Base-by-base conservation (phyloP, 2,888 invertebrate genomes). In the Nematopogon swammerdamellus region DNA sequence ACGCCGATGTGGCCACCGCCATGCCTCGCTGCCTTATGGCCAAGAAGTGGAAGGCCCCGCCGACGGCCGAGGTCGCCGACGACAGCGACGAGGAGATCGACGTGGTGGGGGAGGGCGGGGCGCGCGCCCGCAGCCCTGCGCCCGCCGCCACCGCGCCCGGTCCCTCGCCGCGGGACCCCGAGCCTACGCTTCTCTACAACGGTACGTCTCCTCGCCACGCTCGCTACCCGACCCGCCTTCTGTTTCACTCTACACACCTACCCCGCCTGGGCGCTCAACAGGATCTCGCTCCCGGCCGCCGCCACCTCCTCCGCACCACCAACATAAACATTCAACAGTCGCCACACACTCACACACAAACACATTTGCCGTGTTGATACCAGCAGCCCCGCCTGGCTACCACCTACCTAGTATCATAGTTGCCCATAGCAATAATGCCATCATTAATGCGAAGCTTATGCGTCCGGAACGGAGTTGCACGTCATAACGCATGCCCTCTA, bases 21-120 rank as follows among this genome's bases (percentile, higher is more conserved):
- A 94, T 94, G 94, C 94, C 94, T 81, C 91, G 94, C 75, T 94
- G 93, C 84, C 87, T 94, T 77, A 94, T 94, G 92, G 93, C 94
- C 67, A 94, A 94, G 82, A 94, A 94, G 85, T 93, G 93, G 92
- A 94, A 93, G 87, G 90, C 87, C 72, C 74, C 68, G 67, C 69
- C 70, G 67, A 71, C 66, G 69, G 72, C 70, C 71, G 83, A 71
- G 73, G 82, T 81, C 67, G 85, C 84, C 59, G 87, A 87, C 60
- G 76, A 77, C 82, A 73, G 75, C 56, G 77, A 88, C 59, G 92
- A 92, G 77, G 91, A 92, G 81, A 91, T 91, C 80, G 91, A 91
- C 84, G 92, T 91, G 67, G 92, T 92, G 60, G 92, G 90, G 57
- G 91, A 89, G 67, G 61, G 56, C 51, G 91, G 89, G 72, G 61